Conservation (phyloP, 2,797 vertebrate genomes). For the Peromyscus eremicus region DNA sequence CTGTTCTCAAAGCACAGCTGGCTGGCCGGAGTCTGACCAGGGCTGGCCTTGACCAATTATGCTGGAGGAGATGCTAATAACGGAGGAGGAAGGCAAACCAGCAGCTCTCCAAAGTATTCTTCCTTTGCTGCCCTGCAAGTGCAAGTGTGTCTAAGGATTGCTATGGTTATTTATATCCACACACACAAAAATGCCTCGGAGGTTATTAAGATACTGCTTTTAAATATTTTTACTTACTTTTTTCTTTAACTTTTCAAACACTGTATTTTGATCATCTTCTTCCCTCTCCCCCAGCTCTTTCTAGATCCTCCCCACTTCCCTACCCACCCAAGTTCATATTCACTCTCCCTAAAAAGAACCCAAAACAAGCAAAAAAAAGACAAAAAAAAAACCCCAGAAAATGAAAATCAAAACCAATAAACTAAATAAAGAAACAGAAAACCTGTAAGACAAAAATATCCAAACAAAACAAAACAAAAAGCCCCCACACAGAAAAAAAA, state of each 20-base stretch:
- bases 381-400: neutral
- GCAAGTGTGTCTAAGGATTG: slow-evolving; percentile 1
- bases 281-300: neutral
- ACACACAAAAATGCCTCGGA: neutral
- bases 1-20: neutral
- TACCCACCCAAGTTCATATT: neutral
- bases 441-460: neutral
- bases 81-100: neutral
- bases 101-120: neutral
- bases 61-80: neutral
- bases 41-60: neutral
- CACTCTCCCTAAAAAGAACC: neutral
- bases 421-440: neutral
- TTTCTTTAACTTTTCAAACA: neutral
- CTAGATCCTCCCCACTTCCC: neutral
- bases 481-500: neutral
- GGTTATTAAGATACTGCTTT: neutral
- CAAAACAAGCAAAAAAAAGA: neutral
- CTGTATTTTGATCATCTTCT: neutral
- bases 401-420: neutral
- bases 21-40: neutral
- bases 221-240: neutral
- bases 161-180: slow-evolving; percentile 30
- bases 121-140: neutral
- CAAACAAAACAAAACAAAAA: neutral